Evolutionary conservation across 1,140 invertebrate species (phyloP), one percentile per base, ranked within the genome.

Genomic region (Caenorhabditis remanei): DNA sequence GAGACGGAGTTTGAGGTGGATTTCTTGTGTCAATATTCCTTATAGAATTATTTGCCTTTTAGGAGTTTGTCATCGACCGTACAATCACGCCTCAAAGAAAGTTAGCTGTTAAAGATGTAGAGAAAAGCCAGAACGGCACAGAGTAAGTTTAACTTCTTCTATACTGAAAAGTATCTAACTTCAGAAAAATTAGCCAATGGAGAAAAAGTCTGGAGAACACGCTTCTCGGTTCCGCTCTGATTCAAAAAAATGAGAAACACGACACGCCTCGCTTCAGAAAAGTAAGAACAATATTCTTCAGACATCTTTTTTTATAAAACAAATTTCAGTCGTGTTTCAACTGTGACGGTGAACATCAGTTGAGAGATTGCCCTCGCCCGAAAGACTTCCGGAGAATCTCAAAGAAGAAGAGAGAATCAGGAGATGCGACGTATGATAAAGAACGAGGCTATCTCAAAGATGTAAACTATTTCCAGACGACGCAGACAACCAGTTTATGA

Each of bases 321-420:
- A 13, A 24, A n/a, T 75, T 48, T 75, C 11, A 67, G 41, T n/a
- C 41, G 7, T 89, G 89, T 84, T 89, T 89, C 79, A 89, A 89
- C 61, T 89, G 89, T 50, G 88, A 65, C 14, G 88, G 89, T n/a
- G 85, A 84, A 11, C 89, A 89, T 46, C 16, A 48, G 4, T 16
- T 89, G 2, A 40, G n/a, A 14, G 48, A 83, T 53, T 89, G 89
- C 53, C 63, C 88, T 2, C 41, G 63, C 16, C 89, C 88, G 6
- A 71, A 67, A 61, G 67, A 89, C 67, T 61, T 46, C n/a, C 53
- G 50, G 24, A 67, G 84, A 46, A 89, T 89, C 61, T 85, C 46
- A 83, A 86, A 48, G 83, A 87, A 48, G 56, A 86, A 41, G 41
- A 56, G 63, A n/a, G 53, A 53, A 67, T 82, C 48, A 11, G 58